These are phyloP conservation scores for Heliconius cydno DNA, from an alignment of 2,888 invertebrate genomes.

Conservation along the genomic window DNA sequence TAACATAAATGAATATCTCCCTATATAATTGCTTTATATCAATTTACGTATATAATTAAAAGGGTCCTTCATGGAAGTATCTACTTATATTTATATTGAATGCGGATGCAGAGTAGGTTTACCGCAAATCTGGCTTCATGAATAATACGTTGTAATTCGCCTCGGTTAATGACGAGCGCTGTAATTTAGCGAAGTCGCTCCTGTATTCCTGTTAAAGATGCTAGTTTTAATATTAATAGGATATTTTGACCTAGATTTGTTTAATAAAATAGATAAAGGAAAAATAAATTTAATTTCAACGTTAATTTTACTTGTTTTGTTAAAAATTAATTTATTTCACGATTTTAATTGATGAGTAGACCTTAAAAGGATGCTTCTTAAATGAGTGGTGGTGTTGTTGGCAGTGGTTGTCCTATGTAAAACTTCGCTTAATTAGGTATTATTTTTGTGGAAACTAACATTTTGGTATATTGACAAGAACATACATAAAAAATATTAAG, in stretches of 20 bases:
- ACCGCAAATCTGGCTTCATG: constrained; percentile 51
- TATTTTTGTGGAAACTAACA: too few relatives aligned
- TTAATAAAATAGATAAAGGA: neutral
- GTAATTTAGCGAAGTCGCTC: constrained; percentile 55
- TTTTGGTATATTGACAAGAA: too few relatives aligned
- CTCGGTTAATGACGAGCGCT: constrained; percentile 58
- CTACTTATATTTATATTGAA: constrained; percentile 15
- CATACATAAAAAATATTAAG: too few relatives aligned
- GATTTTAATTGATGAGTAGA: too few relatives aligned
- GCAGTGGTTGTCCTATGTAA: too few relatives aligned
- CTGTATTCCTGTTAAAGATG: constrained; percentile 13
- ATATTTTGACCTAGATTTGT: neutral
- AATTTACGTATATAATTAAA: neutral
- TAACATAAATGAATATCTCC: neutral
- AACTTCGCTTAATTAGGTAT: too few relatives aligned
- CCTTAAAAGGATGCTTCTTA: too few relatives aligned
- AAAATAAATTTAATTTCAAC: too few relatives aligned
- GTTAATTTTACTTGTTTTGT: too few relatives aligned
- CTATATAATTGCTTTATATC: neutral
- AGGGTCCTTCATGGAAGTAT: neutral
- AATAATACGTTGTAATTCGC: constrained; percentile 62
- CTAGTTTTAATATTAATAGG: constrained; percentile 5
- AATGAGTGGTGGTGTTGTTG: too few relatives aligned
- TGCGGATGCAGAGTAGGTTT: constrained; percentile 27
- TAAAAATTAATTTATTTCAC: too few relatives aligned